These are phyloP conservation scores for Phenganax subtilis DNA, from an alignment of 92 coral and sea anemone species.

Conservation along the genomic window DNA sequence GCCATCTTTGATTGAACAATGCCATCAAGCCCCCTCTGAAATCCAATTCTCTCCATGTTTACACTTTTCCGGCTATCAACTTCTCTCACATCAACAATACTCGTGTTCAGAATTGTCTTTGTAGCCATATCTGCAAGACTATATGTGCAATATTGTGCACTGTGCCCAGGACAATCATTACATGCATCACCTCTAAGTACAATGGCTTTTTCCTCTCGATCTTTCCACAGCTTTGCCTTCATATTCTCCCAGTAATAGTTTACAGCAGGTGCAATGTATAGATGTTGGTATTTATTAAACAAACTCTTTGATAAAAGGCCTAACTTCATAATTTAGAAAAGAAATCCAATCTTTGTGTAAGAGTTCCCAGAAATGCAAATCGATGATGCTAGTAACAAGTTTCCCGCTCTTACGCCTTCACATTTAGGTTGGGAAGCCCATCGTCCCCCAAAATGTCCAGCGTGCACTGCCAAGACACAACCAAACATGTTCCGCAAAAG, in stretches of 20 bases:
- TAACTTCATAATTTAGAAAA: conserved; percentile 26
- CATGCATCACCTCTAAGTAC: conserved; percentile 43
- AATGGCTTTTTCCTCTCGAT: conserved; percentile 26
- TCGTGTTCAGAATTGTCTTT: background rate
- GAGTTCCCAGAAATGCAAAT: conserved; percentile 36
- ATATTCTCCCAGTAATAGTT: conserved; percentile 34
- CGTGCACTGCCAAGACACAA: conserved; percentile 33
- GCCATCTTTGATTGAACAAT: background rate
- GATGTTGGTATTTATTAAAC: conserved; percentile 33
- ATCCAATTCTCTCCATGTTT: conserved; percentile 42
- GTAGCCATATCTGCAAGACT: conserved; percentile 33
- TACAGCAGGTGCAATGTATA: conserved; percentile 43
- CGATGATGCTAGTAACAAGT: conserved; percentile 33
- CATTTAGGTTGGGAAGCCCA: conserved; percentile 36
- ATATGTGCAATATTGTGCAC: conserved; percentile 30
- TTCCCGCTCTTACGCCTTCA: conserved; percentile 22
- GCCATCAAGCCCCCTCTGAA: conserved; percentile 39
- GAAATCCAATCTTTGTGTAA: conserved; percentile 32
- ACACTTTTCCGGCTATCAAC: conserved; percentile 34
- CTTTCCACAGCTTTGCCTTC: conserved; percentile 13
- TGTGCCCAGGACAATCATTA: conserved; percentile 32
- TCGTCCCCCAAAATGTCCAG: conserved; percentile 35
- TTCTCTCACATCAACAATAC: conserved; percentile 27
- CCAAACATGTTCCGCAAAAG: conserved; percentile 23
- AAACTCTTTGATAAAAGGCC: conserved; percentile 20